Evolutionary conservation across 2,113 vertebrate species (phyloP).

Genomic region (Rhagologus leucostigma): DNA sequence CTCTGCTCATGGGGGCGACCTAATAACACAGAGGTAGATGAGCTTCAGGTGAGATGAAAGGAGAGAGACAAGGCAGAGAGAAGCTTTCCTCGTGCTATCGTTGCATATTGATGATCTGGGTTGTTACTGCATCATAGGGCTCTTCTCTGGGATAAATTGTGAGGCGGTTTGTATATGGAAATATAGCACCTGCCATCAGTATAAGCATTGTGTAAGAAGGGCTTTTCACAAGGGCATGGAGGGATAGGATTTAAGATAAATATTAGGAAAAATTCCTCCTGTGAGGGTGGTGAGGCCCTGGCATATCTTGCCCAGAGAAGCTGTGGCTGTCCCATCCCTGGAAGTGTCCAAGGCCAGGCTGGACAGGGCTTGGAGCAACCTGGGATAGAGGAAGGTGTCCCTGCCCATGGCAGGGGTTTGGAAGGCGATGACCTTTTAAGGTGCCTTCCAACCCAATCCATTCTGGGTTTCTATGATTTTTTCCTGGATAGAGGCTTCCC

Average conservation of each 20-base stretch:
- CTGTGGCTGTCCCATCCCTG: not conserved
- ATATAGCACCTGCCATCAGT: not conserved
- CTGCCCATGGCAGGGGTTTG: not conserved
- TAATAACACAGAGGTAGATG: not conserved
- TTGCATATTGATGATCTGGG: not conserved
- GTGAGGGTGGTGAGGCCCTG: not conserved
- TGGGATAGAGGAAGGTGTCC: not conserved
- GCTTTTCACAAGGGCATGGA: not conserved
- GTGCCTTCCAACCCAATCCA: not conserved
- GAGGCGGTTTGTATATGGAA: not conserved
- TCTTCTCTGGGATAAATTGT: not conserved
- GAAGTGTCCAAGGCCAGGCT: too few species aligned
- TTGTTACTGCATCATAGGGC: not conserved
- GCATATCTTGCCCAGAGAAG: accelerated
- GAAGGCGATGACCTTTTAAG: not conserved
- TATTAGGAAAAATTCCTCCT: not conserved
- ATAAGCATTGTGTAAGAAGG: not conserved
- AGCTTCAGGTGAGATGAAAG: not conserved
- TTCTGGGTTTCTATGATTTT: not conserved
- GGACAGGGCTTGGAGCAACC: not conserved
- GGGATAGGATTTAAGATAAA: not conserved
- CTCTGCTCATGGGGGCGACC: accelerated
- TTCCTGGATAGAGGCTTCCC: not conserved
- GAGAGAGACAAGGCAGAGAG: not conserved
- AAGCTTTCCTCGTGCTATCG: not conserved